Evolutionary conservation across 2,888 invertebrate species (phyloP).

Genomic region (Cosmorhoe ocellata): DNA sequence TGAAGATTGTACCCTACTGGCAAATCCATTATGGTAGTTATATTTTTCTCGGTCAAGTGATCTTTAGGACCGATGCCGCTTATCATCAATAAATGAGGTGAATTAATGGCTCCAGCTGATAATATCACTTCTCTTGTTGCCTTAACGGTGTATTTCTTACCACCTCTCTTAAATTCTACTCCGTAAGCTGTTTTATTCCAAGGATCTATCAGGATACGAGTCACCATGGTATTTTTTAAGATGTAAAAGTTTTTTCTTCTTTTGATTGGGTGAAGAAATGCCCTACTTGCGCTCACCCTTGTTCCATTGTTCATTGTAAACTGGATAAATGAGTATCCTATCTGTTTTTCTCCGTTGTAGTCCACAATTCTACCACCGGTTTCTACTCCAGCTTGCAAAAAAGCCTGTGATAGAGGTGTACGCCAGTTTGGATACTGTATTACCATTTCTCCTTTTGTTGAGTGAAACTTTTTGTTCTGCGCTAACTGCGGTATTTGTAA

Average conservation of each 20-base stretch:
- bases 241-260: conserved; percentile 85
- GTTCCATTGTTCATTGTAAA: conserved; percentile 86
- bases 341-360: conserved; percentile 85
- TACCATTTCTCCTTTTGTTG: conserved; percentile 82
- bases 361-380: conserved; percentile 84
- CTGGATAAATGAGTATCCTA: conserved; percentile 85
- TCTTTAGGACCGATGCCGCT: conserved; percentile 88
- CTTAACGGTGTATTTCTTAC: conserved; percentile 60
- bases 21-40: conserved; percentile 82
- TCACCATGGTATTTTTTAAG: conserved; percentile 81
- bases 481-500: conserved; percentile 71
- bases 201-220: conserved; percentile 81
- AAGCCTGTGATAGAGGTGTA: conserved; percentile 82
- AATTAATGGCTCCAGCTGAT: conserved; percentile 89
- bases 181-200: conserved; percentile 80
- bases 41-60: conserved; percentile 82
- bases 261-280: conserved; percentile 84
- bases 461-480: conserved; percentile 79
- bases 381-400: conserved; percentile 84
- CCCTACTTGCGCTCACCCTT: conserved; percentile 88
- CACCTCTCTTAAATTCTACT: conserved; percentile 80
- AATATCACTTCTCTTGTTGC: conserved; percentile 88
- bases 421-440: conserved; percentile 83
- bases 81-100: conserved; percentile 91
- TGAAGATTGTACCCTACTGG: conserved; percentile 90